These are phyloP conservation scores for Scaptomyza caliginosa DNA, from an alignment of 2,888 invertebrate genomes.

Conservation along the genomic window DNA sequence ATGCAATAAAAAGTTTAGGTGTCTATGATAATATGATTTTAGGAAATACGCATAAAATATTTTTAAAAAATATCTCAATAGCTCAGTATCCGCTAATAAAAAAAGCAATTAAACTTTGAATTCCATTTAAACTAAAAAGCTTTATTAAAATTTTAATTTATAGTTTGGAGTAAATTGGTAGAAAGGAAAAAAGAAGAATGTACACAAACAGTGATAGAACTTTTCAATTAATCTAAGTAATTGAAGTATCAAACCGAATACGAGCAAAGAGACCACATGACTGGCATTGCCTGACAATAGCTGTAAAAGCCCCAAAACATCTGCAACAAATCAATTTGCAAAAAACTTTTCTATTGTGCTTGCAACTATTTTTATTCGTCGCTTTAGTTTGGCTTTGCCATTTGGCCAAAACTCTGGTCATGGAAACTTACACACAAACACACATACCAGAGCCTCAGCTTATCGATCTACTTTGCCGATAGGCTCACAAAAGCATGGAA, in stretches of 20 bases:
- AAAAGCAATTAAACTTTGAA: too few relatives aligned
- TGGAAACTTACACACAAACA: constrained; percentile 19
- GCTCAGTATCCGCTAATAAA: too few relatives aligned
- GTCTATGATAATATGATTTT: too few relatives aligned
- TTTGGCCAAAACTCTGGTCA: constrained; percentile 23
- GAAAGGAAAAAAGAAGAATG: background rate
- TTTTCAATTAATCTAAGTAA: constrained; percentile 73
- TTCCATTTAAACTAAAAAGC: constrained; percentile 8
- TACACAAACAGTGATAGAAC: constrained; percentile 13
- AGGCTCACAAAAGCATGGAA: constrained; percentile 39
- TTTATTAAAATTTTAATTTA: constrained; percentile 49
- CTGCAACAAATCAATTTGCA: constrained; percentile 77
- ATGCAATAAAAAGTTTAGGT: too few relatives aligned
- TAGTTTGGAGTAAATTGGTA: constrained; percentile 16
- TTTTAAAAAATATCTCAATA: too few relatives aligned
- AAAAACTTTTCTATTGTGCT: constrained; percentile 68
- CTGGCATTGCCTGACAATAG: constrained; percentile 48
- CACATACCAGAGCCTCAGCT: constrained; percentile 13
- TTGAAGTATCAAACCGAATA: constrained; percentile 55
- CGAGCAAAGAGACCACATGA: constrained; percentile 37
- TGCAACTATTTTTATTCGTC: constrained; percentile 66
- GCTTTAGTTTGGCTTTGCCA: constrained; percentile 37
- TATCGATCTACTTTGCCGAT: constrained; percentile 71
- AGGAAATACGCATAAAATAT: too few relatives aligned
- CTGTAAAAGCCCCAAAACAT: constrained; percentile 53